phyloP scores from a whole-genome alignment of 2,888 invertebrate genomes.

The Drosophila eohydei region DNA sequence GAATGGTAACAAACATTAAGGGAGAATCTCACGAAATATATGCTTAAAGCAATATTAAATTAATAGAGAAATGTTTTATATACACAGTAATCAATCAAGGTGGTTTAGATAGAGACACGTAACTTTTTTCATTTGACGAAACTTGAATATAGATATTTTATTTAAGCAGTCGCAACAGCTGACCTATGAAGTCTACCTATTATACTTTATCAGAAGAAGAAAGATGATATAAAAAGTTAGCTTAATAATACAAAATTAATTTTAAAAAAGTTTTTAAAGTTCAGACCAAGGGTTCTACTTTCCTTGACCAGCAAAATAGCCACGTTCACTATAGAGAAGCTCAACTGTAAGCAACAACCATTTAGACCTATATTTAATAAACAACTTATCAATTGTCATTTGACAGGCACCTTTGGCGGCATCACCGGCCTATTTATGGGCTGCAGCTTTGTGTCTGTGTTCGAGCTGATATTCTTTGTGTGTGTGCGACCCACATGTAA shows the following conservation, averaged over 20 bases:
- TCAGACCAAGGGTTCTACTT: no score
- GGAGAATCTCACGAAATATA: not conserved
- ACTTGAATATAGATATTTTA: not conserved
- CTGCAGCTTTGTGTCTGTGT: constrained; percentile 89
- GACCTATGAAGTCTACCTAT: not conserved
- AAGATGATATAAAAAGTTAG: not conserved
- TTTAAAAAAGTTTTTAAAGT: not conserved
- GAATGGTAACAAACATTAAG: not conserved
- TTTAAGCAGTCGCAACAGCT: not conserved
- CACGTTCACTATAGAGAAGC: not conserved
- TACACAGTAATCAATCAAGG: no score
- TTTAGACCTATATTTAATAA: constrained; percentile 20
- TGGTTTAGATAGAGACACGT: no score
- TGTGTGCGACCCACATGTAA: constrained; percentile 80
- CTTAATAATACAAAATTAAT: not conserved
- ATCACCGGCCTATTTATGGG: constrained; percentile 89
- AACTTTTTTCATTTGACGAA: no score
- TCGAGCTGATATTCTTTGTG: constrained; percentile 87
- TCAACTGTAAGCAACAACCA: constrained; percentile 11
- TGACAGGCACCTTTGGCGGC: constrained; percentile 89
- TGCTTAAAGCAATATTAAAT: not conserved
- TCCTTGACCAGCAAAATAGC: not conserved
- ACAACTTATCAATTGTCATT: constrained; percentile 15
- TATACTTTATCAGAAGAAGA: not conserved
- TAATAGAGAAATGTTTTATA: not conserved